Evolutionary conservation across 2,888 invertebrate species (phyloP).

Genomic region (Lottia scabra): DNA sequence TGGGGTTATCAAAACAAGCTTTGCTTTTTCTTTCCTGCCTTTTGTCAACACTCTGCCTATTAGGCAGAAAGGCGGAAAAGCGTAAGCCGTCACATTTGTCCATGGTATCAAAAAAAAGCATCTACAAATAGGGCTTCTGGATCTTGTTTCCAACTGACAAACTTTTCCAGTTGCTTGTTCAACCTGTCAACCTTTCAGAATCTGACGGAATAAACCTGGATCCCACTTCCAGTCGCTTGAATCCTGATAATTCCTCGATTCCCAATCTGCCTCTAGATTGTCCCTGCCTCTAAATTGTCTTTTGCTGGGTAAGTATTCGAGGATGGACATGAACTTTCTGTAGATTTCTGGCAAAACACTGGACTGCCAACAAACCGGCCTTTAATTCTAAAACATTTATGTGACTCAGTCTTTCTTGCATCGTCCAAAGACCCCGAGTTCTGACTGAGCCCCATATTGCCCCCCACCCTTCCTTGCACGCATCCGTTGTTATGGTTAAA

Average conservation of each 20-base stretch:
- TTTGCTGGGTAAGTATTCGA: neutral
- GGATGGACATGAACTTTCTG: conserved; percentile 14
- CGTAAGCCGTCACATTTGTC: conserved; percentile 4
- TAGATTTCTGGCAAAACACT: conserved; percentile 17
- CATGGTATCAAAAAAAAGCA: conserved; percentile 13
- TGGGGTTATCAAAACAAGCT: conserved; percentile 12
- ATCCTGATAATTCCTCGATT: conserved; percentile 2
- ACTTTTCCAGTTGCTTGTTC: neutral
- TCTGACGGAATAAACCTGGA: neutral
- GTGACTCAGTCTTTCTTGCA: neutral
- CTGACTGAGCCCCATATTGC: conserved; percentile 13
- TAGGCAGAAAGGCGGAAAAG: conserved; percentile 16
- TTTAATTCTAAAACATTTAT: conserved; percentile 21
- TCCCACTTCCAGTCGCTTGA: conserved; percentile 1
- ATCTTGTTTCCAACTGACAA: conserved; percentile 18
- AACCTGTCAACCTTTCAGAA: neutral
- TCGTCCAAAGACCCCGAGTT: conserved; percentile 16
- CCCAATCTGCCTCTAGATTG: neutral
- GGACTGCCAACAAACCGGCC: conserved; percentile 14
- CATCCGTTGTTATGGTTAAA: conserved; percentile 13
- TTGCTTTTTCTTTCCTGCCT: conserved; percentile 10
- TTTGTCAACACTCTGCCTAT: conserved; percentile 1
- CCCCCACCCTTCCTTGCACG: conserved; percentile 18
- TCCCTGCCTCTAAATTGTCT: neutral
- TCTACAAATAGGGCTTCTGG: conserved; percentile 10